Conservation (phyloP, 1,140 invertebrate genomes). For the Lycorma delicatula region DNA sequence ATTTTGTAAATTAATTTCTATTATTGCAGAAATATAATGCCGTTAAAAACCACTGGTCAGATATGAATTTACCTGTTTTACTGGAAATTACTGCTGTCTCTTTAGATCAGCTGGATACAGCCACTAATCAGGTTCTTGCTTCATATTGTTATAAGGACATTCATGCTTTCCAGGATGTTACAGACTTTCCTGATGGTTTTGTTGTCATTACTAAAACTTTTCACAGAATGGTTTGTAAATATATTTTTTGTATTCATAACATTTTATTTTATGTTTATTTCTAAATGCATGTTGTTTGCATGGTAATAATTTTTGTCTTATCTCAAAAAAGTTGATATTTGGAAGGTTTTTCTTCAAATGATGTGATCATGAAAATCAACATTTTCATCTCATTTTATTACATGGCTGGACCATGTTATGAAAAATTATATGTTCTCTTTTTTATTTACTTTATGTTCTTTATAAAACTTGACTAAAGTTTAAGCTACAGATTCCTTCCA, state of each 20-base stretch:
- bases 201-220: conserved; percentile 81
- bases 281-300: too few species aligned
- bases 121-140: conserved; percentile 66
- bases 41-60: conserved; percentile 94
- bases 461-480: too few species aligned
- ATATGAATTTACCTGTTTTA: conserved; percentile 73
- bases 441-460: too few species aligned
- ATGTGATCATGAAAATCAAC: too few species aligned
- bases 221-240: conserved; percentile 53
- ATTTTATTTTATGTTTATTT: too few species aligned
- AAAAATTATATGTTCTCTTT: too few species aligned
- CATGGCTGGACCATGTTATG: too few species aligned
- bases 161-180: conserved; percentile 60
- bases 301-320: not conserved
- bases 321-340: not conserved
- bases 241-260: too few species aligned
- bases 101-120: conserved; percentile 82
- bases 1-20: too few species aligned
- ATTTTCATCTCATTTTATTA: too few species aligned
- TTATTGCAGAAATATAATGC: conserved; percentile 71
- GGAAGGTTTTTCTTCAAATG: not conserved
- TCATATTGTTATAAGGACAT: conserved; percentile 93
- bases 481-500: too few species aligned
- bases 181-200: conserved; percentile 70
- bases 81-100: conserved; percentile 84